phyloP scores from a whole-genome alignment of 2,888 invertebrate species.

The Argyresthia goedartella region DNA sequence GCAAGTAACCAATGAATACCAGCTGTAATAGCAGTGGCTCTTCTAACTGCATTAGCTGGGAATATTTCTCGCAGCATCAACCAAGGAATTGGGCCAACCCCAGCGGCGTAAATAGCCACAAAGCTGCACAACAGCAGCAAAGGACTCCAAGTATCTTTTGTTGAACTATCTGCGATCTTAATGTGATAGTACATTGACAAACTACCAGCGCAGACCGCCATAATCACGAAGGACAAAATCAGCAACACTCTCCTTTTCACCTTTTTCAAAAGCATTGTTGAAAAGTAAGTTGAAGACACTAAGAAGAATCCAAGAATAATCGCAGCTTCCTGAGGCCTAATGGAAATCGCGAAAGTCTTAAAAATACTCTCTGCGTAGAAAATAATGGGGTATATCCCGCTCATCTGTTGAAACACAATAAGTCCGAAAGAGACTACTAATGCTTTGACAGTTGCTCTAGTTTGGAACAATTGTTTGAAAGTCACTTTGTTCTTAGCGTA shows the following conservation, averaged over 20 bases:
- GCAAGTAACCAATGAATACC: constrained; percentile 79
- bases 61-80: constrained; percentile 78
- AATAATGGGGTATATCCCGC: constrained; percentile 72
- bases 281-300: constrained; percentile 68
- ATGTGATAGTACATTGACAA: constrained; percentile 62
- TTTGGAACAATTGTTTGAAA: constrained; percentile 52
- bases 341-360: constrained; percentile 45
- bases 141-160: constrained; percentile 62
- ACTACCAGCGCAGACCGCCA: constrained; percentile 64
- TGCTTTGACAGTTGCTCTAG: constrained; percentile 51
- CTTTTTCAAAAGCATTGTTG: constrained; percentile 70
- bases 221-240: constrained; percentile 68
- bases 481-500: constrained; percentile 50
- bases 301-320: constrained; percentile 74
- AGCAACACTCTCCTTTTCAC: constrained; percentile 74
- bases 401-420: constrained; percentile 76
- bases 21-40: constrained; percentile 77
- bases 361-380: constrained; percentile 73
- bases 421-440: constrained; percentile 67
- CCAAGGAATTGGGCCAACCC: constrained; percentile 82
- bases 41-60: constrained; percentile 71
- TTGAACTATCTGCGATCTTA: constrained; percentile 23
- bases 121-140: constrained; percentile 67
- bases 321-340: constrained; percentile 48
- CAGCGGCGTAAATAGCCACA: constrained; percentile 73